Percentiles rank a stretch among this genome's conserved stretches.
Conservation (phyloP, 2,888 invertebrate genomes). For the Agriotes lineatus region DNA sequence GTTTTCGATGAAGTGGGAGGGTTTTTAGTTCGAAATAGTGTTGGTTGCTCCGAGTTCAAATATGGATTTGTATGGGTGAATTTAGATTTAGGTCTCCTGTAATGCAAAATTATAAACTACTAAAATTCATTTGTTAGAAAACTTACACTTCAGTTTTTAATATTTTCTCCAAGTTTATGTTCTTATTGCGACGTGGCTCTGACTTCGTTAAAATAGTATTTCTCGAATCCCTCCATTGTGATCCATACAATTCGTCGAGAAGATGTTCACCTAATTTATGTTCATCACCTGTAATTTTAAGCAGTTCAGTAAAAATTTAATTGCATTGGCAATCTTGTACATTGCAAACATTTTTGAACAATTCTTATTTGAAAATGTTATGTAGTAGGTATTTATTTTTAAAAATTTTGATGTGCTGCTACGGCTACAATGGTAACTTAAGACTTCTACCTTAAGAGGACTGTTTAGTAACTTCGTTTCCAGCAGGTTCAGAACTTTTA, state of each 20-base stretch:
- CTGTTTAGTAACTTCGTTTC: too few relatives aligned
- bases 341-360: too few relatives aligned
- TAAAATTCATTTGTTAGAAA: neutral
- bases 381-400: too few relatives aligned
- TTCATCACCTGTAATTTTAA: slow-evolving; percentile 9
- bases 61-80: slow-evolving; percentile 52
- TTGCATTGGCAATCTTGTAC: too few relatives aligned
- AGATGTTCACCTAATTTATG: slow-evolving; percentile 48
- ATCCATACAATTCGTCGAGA: slow-evolving; percentile 61
- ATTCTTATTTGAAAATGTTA: too few relatives aligned
- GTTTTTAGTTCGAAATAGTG: too few relatives aligned
- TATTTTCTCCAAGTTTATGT: slow-evolving; percentile 26
- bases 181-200: slow-evolving; percentile 45
- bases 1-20: slow-evolving; percentile 28
- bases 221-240: slow-evolving; percentile 59
- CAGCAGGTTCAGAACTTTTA: too few relatives aligned
- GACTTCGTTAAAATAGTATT: slow-evolving; percentile 56
- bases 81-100: slow-evolving; percentile 50
- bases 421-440: too few relatives aligned
- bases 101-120: too few relatives aligned
- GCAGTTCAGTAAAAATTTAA: slow-evolving; percentile 9
- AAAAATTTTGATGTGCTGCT: too few relatives aligned
- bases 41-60: slow-evolving; percentile 46
- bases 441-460: too few relatives aligned
- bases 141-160: slow-evolving; percentile 51